phyloP scores from a whole-genome alignment of 2,888 invertebrate genomes.

The Drosophila kokeensis region DNA sequence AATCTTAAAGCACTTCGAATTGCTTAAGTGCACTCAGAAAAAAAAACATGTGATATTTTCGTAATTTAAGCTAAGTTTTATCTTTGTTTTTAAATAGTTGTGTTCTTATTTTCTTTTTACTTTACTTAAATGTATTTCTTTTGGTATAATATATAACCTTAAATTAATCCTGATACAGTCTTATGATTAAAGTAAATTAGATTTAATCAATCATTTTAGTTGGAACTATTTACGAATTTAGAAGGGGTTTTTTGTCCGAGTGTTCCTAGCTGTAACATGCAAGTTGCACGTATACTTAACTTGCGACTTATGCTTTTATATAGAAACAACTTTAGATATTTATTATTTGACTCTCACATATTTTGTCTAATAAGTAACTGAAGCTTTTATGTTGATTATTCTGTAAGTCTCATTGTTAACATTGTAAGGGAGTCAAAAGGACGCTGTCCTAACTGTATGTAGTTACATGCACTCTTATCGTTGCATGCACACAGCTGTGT shows the following conservation, averaged over 20 bases:
- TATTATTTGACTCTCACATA: slow-evolving; percentile 17
- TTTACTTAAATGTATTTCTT: not conserved
- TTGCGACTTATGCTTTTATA: slow-evolving; percentile 24
- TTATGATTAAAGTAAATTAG: not conserved
- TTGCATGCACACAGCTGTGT: slow-evolving; percentile 48
- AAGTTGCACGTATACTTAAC: slow-evolving; percentile 57
- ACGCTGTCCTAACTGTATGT: slow-evolving; percentile 27
- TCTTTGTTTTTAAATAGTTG: not conserved
- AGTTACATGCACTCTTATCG: slow-evolving; percentile 67
- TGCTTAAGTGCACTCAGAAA: slow-evolving; percentile 19
- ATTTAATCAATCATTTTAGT: not conserved
- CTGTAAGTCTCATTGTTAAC: slow-evolving; percentile 66
- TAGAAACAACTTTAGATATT: slow-evolving; percentile 2
- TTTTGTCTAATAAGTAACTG: slow-evolving; percentile 68
- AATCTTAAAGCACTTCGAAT: slow-evolving; percentile 60
- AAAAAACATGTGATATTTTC: not conserved
- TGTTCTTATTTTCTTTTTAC: not conserved
- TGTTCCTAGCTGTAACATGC: slow-evolving; percentile 18
- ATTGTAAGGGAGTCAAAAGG: slow-evolving; percentile 35
- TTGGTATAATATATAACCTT: not conserved
- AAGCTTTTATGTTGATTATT: slow-evolving; percentile 80
- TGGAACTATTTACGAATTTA: not conserved
- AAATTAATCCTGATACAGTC: not conserved
- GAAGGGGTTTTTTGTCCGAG: not conserved
- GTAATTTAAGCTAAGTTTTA: not conserved